Conservation (phyloP, 2,888 invertebrate genomes). For the Hirtodrosophila alboralis region DNA sequence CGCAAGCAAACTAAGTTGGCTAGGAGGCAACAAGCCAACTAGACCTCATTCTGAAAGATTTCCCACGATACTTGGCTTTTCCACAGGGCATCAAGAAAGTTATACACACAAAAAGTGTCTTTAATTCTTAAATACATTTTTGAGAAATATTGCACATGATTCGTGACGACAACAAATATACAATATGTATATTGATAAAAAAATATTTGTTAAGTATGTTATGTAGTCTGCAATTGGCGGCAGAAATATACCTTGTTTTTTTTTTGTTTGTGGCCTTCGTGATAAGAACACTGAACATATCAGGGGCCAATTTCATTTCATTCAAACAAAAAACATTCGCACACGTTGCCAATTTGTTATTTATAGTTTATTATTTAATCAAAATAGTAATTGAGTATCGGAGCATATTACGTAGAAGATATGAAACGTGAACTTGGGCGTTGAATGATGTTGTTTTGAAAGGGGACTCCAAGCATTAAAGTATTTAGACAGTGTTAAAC, state of each 20-base stretch:
- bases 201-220: conserved; percentile 4
- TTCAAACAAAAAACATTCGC: conserved; percentile 3
- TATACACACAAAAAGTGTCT: conserved; percentile 1
- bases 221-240: conserved; percentile 6
- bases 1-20: conserved; percentile 29
- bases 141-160: conserved; percentile 52
- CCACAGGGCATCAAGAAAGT: no score
- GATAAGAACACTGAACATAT: conserved; percentile 15
- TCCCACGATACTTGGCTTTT: conserved; percentile 29
- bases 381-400: conserved; percentile 14
- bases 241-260: conserved; percentile 1
- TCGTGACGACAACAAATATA: conserved; percentile 8
- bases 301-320: background rate
- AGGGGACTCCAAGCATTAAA: background rate
- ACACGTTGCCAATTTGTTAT: conserved; percentile 12
- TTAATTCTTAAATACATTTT: conserved; percentile 34
- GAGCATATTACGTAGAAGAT: conserved; percentile 1
- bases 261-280: background rate
- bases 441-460: conserved; percentile 21
- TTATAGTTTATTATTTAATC: conserved; percentile 4
- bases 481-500: background rate
- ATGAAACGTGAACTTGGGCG: conserved; percentile 12
- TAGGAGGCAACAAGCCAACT: background rate
- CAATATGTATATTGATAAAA: conserved; percentile 5
- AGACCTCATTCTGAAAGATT: conserved; percentile 17